Percentiles rank a stretch among this genome's conserved stretches.
Evolutionary conservation across 2,113 vertebrate genomes (phyloP).

Genomic region (Cepphus grylle): DNA sequence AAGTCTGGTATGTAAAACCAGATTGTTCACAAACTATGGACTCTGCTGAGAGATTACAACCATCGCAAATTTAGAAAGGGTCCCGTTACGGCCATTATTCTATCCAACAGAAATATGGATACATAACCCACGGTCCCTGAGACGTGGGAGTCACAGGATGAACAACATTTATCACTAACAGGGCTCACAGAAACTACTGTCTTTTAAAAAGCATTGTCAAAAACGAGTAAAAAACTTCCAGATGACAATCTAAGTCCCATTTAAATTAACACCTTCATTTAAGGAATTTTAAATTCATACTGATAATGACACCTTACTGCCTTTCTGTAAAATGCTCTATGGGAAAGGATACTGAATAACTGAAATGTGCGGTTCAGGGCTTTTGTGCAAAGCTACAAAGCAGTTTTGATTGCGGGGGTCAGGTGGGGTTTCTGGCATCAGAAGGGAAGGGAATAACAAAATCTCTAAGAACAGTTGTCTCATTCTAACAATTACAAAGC

Average conservation of each 20-base stretch:
- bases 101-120: constrained; percentile 6
- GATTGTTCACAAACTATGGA: background rate
- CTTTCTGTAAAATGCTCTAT: background rate
- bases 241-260: background rate
- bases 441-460: constrained; percentile 10
- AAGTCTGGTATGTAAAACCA: constrained; percentile 11
- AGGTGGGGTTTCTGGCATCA: constrained; percentile 34
- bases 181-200: background rate
- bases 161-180: background rate
- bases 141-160: background rate
- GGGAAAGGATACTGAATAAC: background rate
- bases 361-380: background rate
- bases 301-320: background rate
- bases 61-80: background rate
- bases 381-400: background rate
- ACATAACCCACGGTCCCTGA: background rate
- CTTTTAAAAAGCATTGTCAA: background rate
- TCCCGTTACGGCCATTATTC: background rate
- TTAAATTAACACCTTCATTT: background rate
- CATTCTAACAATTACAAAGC: constrained; percentile 10
- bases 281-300: background rate
- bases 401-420: background rate
- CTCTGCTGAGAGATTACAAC: background rate
- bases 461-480: constrained; percentile 17
- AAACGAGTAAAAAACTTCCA: background rate